Base-by-base conservation (phyloP, 1,140 invertebrate genomes). In the Trissolcus basalis region DNA sequence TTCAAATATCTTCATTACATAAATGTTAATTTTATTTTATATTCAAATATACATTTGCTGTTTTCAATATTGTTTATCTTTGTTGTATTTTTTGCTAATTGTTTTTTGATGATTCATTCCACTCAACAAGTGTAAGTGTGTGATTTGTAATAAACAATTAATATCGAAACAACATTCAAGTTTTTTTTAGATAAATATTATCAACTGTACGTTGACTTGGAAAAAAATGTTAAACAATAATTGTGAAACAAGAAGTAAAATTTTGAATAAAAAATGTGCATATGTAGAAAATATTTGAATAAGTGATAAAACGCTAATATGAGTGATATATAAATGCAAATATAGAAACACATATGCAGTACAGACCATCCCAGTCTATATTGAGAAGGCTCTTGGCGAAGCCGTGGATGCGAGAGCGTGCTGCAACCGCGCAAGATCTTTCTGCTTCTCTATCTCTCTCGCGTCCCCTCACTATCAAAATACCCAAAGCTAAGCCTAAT, bases 381-480 rank as follows among this genome's bases (percentile, higher is more conserved):
- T 85, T 86, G 79, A 88, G 89, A 76, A 90, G 89, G 80, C 85
- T 88, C 82, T 89, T 90, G 82, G 86, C 88, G 85, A 90, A 90
- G 79, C 85, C 85, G 85, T 90, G 89, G 85, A 90, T 90, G 79
- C 89, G 89, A 83, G 86, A 86, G 79, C 87, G 87, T 82, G 90
- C 90, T 78, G 87, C 87, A 81, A 87, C 86, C 83, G 90, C 90
- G 82, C 88, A 89, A 78, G 81, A 77, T 79, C 87, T 86, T 84
- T 85, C 85, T 61, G 82, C 84, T 79, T 87, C 86, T 81, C 83
- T 85, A 83, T 88, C 86, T 82, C 85, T 87, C 80, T 88, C 86
- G 77, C 86, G 85, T 81, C 85, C 85, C 81, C 82, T 87, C 80
- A 85, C 84, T 86, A 86, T 82, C 72, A 88, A 87, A 82, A 88